Percentiles rank a stretch among this genome's conserved stretches.
Conservation (phyloP, 2,797 vertebrate genomes). For the Leuciscus waleckii region DNA sequence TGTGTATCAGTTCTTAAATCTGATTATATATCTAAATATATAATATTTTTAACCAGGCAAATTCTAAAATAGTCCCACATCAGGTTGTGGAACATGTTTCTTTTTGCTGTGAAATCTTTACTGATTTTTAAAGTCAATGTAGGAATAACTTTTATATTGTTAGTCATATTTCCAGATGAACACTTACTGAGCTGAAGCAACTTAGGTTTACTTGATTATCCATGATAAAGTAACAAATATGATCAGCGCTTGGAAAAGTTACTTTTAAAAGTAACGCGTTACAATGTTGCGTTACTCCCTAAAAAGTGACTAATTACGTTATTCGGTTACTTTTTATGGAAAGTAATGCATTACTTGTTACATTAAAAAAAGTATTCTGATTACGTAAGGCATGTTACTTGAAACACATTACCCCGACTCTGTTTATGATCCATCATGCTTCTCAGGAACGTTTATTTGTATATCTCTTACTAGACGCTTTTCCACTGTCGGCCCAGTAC, state of each 20-base stretch:
- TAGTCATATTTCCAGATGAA: too few relatives aligned
- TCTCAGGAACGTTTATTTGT: too few relatives aligned
- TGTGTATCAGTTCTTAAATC: neutral
- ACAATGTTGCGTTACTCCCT: neutral
- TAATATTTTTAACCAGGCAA: neutral
- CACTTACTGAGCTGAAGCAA: too few relatives aligned
- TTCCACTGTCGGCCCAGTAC: too few relatives aligned
- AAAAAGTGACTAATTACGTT: neutral
- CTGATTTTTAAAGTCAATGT: too few relatives aligned
- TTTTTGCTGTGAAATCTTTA: too few relatives aligned
- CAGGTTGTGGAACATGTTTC: neutral
- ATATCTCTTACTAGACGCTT: too few relatives aligned
- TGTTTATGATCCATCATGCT: neutral
- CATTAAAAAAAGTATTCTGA: neutral
- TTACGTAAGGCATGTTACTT: neutral
- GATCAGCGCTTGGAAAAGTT: neutral
- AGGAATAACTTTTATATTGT: too few relatives aligned
- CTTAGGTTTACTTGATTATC: too few relatives aligned
- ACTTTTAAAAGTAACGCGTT: neutral
- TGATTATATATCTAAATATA: too few relatives aligned
- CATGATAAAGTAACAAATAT: neutral
- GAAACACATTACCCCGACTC: too few relatives aligned
- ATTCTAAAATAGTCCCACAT: neutral
- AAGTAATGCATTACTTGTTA: neutral
- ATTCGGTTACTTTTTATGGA: neutral